Evolutionary conservation across 2,888 invertebrate species (phyloP).

Genomic region (Tiphia femorata): DNA sequence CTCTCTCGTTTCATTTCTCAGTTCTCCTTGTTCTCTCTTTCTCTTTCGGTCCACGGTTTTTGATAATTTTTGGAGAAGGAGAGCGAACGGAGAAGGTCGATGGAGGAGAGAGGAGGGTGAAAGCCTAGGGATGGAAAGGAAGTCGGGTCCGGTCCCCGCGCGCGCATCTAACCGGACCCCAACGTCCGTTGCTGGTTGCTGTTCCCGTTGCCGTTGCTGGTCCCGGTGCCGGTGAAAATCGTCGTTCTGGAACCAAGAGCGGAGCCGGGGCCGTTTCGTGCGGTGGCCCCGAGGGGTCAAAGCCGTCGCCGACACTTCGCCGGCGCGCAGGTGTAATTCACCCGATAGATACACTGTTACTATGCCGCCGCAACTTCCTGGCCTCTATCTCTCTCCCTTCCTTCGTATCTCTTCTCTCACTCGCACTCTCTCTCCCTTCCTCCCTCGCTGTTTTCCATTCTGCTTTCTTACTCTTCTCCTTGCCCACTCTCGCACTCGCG

Average conservation of each 20-base stretch:
- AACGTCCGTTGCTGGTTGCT: no score
- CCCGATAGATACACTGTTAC: slow-evolving; percentile 35
- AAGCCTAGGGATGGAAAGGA: no score
- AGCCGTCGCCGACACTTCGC: slow-evolving; percentile 18
- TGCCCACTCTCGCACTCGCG: no score
- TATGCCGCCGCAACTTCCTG: slow-evolving; percentile 29
- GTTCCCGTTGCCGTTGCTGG: slow-evolving; percentile 1
- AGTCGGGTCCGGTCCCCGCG: no score
- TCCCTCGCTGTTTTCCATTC: background rate
- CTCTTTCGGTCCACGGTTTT: no score
- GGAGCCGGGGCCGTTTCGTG: slow-evolving; percentile 34
- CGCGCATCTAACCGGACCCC: no score
- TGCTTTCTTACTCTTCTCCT: no score
- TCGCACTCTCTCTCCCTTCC: background rate
- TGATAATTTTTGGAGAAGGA: background rate
- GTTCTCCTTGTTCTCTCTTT: no score
- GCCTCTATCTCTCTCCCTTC: slow-evolving; percentile 1
- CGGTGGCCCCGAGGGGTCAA: slow-evolving; percentile 25
- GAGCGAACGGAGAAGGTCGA: background rate
- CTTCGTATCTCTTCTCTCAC: background rate
- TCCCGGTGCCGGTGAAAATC: slow-evolving; percentile 43
- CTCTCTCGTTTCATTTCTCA: no score
- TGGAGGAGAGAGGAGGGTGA: background rate
- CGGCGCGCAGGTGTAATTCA: slow-evolving; percentile 35
- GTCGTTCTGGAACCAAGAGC: slow-evolving; percentile 55